Evolutionary conservation across 2,113 vertebrate genomes (phyloP), one percentile per base, ranked within the genome.

Genomic region (Lophura nycthemera): DNA sequence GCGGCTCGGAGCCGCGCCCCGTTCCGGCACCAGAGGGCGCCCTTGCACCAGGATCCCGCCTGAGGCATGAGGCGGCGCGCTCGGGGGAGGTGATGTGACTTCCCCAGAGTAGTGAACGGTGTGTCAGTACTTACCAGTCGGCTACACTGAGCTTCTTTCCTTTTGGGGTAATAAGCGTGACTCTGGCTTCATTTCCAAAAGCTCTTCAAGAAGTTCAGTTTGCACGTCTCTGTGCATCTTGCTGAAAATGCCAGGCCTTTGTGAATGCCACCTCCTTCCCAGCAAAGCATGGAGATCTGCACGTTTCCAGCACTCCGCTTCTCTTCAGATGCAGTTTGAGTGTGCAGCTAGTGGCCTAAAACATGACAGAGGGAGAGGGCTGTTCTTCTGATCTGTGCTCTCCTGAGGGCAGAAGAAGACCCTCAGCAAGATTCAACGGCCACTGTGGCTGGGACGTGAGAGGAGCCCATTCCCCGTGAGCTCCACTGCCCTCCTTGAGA

Each of bases 1-100:
- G 36, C 65, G 13, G 32, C 43, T 38, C 11, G 40, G 50, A 83
- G 84, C 19, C 32, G n/a, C 90, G 4, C 7, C 47, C 13, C 0
- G 43, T 29, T 34, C 1, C 54, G 34, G 86, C 95, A 12, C 96
- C 92, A 96, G 97, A 96, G 95, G 94, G 96, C 94, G 61, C 92
- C 74, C 61, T 47, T 92, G 76, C 24, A 95, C 13, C 4, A 15
- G 61, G 61, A 27, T 38, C 36, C 36, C 61, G 16, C 25, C 56
- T 38, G 17, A 17, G 36, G 27, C 1, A 18, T 11, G 52, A 77
- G 63, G 54, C 3, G 4, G 60, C 0, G 5, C 43, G 16, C 47
- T 25, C 0, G 2, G 40, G 34, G 42, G 70, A 32, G 50, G 9
- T 4, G 11, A 8, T 6, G 21, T 16, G 66, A 38, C 63, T 78